Conservation (phyloP, 2,113 vertebrate species). For the Delphinapterus leucas region DNA sequence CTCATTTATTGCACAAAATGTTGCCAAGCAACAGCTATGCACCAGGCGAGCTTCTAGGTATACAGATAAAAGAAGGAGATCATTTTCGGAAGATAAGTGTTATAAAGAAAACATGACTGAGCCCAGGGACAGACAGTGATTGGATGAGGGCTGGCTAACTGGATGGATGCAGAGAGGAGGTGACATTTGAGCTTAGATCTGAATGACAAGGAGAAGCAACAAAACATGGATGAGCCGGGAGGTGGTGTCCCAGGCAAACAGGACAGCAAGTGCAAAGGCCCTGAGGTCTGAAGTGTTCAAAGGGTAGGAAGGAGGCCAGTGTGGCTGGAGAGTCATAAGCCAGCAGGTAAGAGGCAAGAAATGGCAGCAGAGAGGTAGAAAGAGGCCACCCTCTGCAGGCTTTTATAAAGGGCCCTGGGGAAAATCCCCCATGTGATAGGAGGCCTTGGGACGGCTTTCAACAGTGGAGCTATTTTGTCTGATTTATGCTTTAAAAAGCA, state of each 20-base stretch:
- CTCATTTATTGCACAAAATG: background rate
- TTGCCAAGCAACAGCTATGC: background rate
- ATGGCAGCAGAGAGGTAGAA: background rate
- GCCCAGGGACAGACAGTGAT: background rate
- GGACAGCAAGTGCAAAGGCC: background rate
- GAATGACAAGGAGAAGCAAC: background rate
- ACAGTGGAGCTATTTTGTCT: background rate
- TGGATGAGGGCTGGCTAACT: background rate
- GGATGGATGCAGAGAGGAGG: background rate
- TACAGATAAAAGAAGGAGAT: background rate
- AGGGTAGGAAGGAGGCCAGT: background rate
- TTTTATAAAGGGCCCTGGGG: fast-evolving
- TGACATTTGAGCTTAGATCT: background rate
- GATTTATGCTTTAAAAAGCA: background rate
- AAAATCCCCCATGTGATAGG: fast-evolving
- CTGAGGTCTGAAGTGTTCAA: background rate
- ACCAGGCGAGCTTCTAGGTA: background rate
- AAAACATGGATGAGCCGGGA: background rate
- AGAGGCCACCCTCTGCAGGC: background rate
- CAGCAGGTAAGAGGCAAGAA: background rate
- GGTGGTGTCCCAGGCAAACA: background rate
- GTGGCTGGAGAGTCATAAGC: background rate
- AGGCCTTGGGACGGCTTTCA: background rate
- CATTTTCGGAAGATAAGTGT: background rate
- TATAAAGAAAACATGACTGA: background rate